Percentiles rank a stretch among this genome's conserved stretches.
Evolutionary conservation across 2,888 invertebrate genomes (phyloP).

Genomic region (Oscheius onirici): DNA sequence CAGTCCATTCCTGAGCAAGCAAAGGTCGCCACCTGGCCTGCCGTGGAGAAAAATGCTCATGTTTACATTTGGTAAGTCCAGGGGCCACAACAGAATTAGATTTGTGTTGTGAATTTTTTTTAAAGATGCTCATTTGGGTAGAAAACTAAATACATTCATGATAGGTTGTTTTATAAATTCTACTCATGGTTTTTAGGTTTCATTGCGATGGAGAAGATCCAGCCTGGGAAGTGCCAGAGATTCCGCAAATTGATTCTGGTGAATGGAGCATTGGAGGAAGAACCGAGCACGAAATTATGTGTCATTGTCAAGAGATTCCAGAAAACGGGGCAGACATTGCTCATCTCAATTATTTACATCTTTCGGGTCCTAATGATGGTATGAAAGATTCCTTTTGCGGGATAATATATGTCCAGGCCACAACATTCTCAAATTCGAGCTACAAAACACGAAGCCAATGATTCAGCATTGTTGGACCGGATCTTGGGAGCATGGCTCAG

Average conservation of each 20-base stretch:
- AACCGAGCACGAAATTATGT: slow-evolving; percentile 78
- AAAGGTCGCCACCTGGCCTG: slow-evolving; percentile 79
- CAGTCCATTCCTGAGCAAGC: slow-evolving; percentile 78
- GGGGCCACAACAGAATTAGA: not conserved
- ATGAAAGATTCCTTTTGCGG: not conserved
- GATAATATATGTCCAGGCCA: slow-evolving; percentile 34
- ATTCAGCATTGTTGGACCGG: slow-evolving; percentile 78
- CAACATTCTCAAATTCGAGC: slow-evolving; percentile 54
- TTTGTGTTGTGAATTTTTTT: too few species aligned
- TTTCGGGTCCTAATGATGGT: slow-evolving; percentile 40
- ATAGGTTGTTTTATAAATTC: too few species aligned
- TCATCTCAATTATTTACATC: slow-evolving; percentile 83
- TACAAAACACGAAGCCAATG: slow-evolving; percentile 48
- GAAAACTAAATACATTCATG: too few species aligned
- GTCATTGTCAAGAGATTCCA: slow-evolving; percentile 81
- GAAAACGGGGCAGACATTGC: slow-evolving; percentile 89
- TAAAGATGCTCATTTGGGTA: too few species aligned
- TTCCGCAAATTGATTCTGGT: slow-evolving; percentile 76
- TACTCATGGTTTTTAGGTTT: slow-evolving; percentile 74
- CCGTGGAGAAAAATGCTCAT: slow-evolving; percentile 80
- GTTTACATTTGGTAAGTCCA: slow-evolving; percentile 81
- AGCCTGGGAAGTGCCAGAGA: slow-evolving; percentile 78
- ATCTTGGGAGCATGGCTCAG: slow-evolving; percentile 75
- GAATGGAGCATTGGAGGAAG: slow-evolving; percentile 81
- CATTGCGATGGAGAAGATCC: slow-evolving; percentile 81